Evolutionary conservation across 2,113 vertebrate species (phyloP), one percentile per base, ranked within the genome.

Genomic region (Nipponia nippon): DNA sequence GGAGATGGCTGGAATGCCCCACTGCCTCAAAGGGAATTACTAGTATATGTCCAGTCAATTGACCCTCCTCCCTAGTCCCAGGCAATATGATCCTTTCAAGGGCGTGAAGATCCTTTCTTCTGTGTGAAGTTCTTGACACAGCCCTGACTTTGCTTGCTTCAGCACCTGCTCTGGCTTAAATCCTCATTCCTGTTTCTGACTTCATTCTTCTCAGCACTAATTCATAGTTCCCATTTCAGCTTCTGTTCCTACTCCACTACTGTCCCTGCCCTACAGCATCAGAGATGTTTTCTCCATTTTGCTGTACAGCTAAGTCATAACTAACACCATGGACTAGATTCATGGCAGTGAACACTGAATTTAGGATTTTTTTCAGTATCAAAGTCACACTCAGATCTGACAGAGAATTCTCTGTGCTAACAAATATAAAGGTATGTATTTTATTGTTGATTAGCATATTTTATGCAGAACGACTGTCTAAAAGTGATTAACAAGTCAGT

Each of bases 31-130:
- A 80, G 7, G 1, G 10, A 2, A 32, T 56, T n/a, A 30, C 8
- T 0, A 3, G 5, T 7, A 5, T 11, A 23, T 22, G 4, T 34
- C 22, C 1, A 2, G 10, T 8, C 2, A 3, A 32, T 15, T 3
- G 4, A 9, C 15, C 10, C 6, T 84, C 9, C 2, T 67, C 9
- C 6, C 10, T 56, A 7, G 6, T 47, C 62, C 27, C 32, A 50
- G 15, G 5, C 16, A 50, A 23, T 5, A 3, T n/a, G 19, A 46
- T 17, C 7, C 8, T 9, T 30, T 58, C 23, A 61, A 53, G 16
- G 10, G 3, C 16, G 4, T 53, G 25, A 16, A 55, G 5, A 53
- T 36, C 14, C 8, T 49, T 62, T 62, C 17, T 56, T 66, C 34
- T 26, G 4, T 16, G 13, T 40, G 30, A 30, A 38, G 5, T 17